Evolutionary conservation across 2,888 invertebrate genomes (phyloP).

Genomic region (Sipha maydis): DNA sequence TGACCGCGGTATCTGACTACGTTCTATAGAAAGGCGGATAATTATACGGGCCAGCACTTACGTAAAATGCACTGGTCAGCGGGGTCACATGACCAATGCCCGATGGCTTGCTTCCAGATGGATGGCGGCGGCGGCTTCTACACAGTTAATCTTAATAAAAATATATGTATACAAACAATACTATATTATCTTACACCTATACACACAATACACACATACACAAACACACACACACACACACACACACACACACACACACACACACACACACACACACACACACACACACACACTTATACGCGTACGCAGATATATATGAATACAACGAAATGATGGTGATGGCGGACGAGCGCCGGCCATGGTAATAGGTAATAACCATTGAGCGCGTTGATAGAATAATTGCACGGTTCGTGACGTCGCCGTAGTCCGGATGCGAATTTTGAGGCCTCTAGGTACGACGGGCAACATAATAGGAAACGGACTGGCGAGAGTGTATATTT

Average conservation of each 20-base stretch:
- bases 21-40: constrained; percentile 52
- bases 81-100: constrained; percentile 55
- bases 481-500: not conserved
- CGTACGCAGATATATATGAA: too few relatives aligned
- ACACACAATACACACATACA: too few relatives aligned
- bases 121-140: not conserved
- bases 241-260: too few relatives aligned
- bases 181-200: not conserved
- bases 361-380: constrained; percentile 9
- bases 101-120: constrained; percentile 39
- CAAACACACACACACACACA: too few relatives aligned
- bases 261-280: too few relatives aligned
- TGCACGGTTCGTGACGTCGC: constrained; percentile 16
- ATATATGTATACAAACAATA: not conserved
- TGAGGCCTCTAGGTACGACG: not conserved
- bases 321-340: not conserved
- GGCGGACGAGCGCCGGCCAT: not conserved
- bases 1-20: not conserved
- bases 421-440: not conserved
- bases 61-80: constrained; percentile 50
- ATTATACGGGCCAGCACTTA: constrained; percentile 53
- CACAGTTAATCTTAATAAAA: not conserved
- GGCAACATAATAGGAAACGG: not conserved
- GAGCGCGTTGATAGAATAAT: constrained; percentile 24
- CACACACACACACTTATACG: too few relatives aligned